A percentile compares a stretch with the other conserved stretches of the same genome.
These are phyloP conservation scores for Dipus sagitta DNA, from an alignment of 2,797 vertebrate genomes.

Conservation along the genomic window DNA sequence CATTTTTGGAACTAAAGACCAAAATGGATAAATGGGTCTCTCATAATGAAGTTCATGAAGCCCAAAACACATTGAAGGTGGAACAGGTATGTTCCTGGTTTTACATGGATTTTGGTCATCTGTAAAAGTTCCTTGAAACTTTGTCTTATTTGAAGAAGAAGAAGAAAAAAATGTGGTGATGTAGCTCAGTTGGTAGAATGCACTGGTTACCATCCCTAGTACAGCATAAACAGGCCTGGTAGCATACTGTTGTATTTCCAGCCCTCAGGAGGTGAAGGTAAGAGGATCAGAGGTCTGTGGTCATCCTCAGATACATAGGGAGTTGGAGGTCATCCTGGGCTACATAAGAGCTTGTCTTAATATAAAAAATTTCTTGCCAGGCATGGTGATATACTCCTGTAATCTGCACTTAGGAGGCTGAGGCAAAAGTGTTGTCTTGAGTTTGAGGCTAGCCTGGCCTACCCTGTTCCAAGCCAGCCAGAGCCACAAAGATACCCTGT, in stretches of 20 bases:
- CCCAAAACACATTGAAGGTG: not conserved
- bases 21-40: constrained; percentile 86
- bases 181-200: no score
- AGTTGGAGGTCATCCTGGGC: no score
- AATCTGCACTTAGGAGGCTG: not conserved
- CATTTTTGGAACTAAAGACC: constrained; percentile 93
- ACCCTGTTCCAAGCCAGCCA: no score
- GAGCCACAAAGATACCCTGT: no score
- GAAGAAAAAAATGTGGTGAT: no score
- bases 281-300: no score
- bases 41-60: constrained; percentile 87
- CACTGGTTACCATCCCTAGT: not conserved
- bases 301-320: no score
- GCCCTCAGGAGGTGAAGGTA: no score
- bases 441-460: not conserved
- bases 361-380: no score
- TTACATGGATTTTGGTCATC: not conserved
- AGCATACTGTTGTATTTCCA: no score
- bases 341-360: not conserved
- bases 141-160: not conserved
- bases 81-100: not conserved
- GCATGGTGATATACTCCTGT: no score
- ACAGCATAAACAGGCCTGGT: no score
- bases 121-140: constrained; percentile 18
- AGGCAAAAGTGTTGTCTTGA: not conserved